Percentiles rank a stretch among this genome's conserved stretches.
These are phyloP conservation scores for Apostichopus parvimensis DNA, from an alignment of 35 echinoderm and acorn worm genomes.

Conservation along the genomic window DNA sequence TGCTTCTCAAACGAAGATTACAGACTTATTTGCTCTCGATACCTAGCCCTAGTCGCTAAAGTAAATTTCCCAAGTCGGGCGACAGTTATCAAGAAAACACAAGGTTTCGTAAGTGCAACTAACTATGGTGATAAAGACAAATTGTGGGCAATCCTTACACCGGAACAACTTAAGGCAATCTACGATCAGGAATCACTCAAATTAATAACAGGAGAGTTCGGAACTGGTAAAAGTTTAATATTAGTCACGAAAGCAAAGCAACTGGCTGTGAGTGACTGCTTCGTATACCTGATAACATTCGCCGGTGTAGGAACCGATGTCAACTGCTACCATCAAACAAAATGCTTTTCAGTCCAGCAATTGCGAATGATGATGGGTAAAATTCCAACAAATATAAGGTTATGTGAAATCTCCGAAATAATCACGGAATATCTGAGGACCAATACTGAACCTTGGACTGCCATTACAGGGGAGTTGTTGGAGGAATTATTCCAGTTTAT, in stretches of 20 bases:
- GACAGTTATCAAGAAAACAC: background rate
- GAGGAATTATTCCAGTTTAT: background rate
- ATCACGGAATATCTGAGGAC: background rate
- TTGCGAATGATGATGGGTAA: conserved; percentile 4
- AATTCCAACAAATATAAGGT: background rate
- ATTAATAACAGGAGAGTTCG: conserved; percentile 7
- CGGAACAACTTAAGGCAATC: conserved; percentile 2
- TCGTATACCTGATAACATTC: background rate
- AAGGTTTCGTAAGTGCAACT: conserved; percentile 11
- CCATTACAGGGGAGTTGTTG: background rate
- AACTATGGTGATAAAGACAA: background rate
- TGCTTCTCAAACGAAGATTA: background rate
- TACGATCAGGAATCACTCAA: background rate
- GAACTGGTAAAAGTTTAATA: conserved; percentile 16
- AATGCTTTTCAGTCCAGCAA: background rate
- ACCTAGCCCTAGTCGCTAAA: conserved; percentile 12
- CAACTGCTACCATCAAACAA: conserved; percentile 25
- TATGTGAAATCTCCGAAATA: conserved; percentile 6
- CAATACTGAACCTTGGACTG: background rate
- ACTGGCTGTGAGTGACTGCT: background rate
- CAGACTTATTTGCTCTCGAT: conserved; percentile 7
- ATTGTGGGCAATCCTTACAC: conserved; percentile 11
- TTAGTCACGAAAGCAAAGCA: conserved; percentile 36
- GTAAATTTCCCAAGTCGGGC: conserved; percentile 12
- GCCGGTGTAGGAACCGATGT: conserved; percentile 11